Percentiles rank a stretch among this genome's conserved stretches.
phyloP scores from a whole-genome alignment of 2,888 invertebrate genomes.

The Diarsia brunnea region DNA sequence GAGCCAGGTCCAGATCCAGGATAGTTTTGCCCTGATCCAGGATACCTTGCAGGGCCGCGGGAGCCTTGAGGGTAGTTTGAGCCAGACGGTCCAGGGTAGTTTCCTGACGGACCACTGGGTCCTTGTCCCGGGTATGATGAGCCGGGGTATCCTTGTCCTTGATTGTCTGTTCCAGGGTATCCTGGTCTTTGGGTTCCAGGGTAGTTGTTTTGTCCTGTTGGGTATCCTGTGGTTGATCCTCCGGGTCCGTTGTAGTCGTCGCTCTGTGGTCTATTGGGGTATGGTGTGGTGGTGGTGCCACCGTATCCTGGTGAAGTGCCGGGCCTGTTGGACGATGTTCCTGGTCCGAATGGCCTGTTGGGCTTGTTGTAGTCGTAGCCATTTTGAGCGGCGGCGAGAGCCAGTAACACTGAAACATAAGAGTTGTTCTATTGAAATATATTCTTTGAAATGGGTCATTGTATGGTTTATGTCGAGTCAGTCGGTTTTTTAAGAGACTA shows the following conservation, averaged over 20 bases:
- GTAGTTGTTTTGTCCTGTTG: constrained; percentile 76
- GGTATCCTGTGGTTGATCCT: constrained; percentile 75
- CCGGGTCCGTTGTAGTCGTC: constrained; percentile 73
- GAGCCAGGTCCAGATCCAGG: constrained; percentile 69
- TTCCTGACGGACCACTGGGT: constrained; percentile 57
- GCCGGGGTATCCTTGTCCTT: constrained; percentile 62
- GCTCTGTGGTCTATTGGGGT: constrained; percentile 73
- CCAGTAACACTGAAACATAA: constrained; percentile 83
- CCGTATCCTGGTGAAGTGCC: constrained; percentile 65
- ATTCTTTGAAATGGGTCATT: neutral
- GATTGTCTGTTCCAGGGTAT: constrained; percentile 70
- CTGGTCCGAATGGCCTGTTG: constrained; percentile 89
- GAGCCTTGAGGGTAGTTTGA: constrained; percentile 60
- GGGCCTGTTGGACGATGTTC: constrained; percentile 77
- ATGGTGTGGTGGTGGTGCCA: constrained; percentile 74
- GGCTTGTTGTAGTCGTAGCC: constrained; percentile 95
- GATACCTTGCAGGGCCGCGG: constrained; percentile 66
- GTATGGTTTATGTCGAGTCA: neutral
- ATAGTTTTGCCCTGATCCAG: constrained; percentile 68
- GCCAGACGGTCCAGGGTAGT: constrained; percentile 59
- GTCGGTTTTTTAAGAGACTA: neutral
- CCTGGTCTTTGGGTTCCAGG: constrained; percentile 66
- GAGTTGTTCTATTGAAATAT: neutral
- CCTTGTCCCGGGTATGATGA: constrained; percentile 62
- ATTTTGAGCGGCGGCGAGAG: constrained; percentile 89